Evolutionary conservation across 2,113 vertebrate species (phyloP).

Genomic region (Corythoichthys haematopterus): DNA sequence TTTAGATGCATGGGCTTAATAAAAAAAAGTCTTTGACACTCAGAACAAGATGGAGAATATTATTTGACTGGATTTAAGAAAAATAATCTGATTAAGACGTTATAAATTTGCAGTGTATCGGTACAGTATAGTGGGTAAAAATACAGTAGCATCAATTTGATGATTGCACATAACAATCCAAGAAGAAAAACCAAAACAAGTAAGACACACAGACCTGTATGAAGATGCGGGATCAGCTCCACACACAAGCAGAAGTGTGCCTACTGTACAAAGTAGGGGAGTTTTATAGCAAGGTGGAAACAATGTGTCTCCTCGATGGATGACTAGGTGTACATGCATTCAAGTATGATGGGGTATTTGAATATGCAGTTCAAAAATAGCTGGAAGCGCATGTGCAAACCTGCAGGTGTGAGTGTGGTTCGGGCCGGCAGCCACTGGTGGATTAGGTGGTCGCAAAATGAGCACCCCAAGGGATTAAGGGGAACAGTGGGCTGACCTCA

Average conservation of each 20-base stretch:
- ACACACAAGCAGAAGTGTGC: constrained; percentile 29
- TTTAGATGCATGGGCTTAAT: too few species aligned
- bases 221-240: constrained; percentile 20
- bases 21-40: too few species aligned
- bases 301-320: constrained; percentile 15
- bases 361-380: constrained; percentile 53
- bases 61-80: too few species aligned
- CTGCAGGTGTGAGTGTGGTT: constrained; percentile 22
- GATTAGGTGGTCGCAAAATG: constrained; percentile 69
- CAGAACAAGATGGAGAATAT: too few species aligned
- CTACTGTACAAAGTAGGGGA: constrained; percentile 19
- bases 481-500: constrained; percentile 70
- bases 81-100: too few species aligned
- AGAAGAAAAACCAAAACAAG: not conserved
- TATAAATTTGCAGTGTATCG: too few species aligned
- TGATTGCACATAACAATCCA: too few species aligned
- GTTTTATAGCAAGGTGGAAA: constrained; percentile 57
- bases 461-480: constrained; percentile 67
- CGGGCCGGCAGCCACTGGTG: constrained; percentile 49
- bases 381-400: constrained; percentile 31
- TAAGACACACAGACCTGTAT: constrained; percentile 48
- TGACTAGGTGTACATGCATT: constrained; percentile 30
- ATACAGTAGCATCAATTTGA: too few species aligned
- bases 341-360: constrained; percentile 41
- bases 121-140: too few species aligned